Conservation (phyloP, 2,797 vertebrate species). For the Tokudaia tokunoshimensis region DNA sequence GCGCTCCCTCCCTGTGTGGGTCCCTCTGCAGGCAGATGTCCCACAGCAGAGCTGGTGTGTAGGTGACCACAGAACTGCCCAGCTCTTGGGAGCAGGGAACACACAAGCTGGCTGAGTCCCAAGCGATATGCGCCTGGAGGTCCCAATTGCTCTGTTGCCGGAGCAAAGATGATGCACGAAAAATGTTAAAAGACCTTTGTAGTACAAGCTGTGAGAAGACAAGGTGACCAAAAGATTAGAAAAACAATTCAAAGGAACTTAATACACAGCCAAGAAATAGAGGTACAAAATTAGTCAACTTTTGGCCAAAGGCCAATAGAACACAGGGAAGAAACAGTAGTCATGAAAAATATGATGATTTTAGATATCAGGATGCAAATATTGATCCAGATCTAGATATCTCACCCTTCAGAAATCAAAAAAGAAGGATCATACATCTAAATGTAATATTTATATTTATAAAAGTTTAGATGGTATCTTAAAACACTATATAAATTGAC, state of each 20-base stretch:
- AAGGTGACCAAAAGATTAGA: not conserved
- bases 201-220: not conserved
- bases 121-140: no score
- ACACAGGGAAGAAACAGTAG: not conserved
- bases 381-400: not conserved
- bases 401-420: not conserved
- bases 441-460: not conserved
- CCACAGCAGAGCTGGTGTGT: no score
- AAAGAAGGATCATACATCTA: not conserved
- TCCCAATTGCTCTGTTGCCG: no score
- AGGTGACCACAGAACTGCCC: no score
- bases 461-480: not conserved
- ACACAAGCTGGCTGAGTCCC: no score
- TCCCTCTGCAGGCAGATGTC: no score
- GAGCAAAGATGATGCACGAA: not conserved
- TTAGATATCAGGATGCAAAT: not conserved
- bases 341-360: not conserved
- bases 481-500: not conserved
- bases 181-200: not conserved
- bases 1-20: no score
- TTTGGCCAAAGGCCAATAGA: not conserved
- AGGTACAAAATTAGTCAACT: not conserved
- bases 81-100: no score
- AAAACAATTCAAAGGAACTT: not conserved
- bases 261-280: not conserved